A percentile compares a stretch with the other conserved stretches of the same genome.
Evolutionary conservation across 2,888 invertebrate species (phyloP).

Genomic region (Neoascia interrupta): DNA sequence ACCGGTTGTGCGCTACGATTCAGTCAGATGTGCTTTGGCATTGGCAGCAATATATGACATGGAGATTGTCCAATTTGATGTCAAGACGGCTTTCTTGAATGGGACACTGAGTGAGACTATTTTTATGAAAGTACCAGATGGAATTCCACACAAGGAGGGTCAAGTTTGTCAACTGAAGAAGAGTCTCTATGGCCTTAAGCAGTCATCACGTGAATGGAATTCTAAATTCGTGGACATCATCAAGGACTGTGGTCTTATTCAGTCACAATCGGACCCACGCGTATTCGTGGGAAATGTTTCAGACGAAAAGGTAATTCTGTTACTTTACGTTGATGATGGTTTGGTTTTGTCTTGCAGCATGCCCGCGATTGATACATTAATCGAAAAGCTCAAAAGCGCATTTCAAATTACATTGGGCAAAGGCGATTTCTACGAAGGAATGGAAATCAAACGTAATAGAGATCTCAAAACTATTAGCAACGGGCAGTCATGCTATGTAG

Average conservation of each 20-base stretch:
- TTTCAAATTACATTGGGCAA: background rate
- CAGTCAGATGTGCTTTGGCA: no score
- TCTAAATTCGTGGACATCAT: background rate
- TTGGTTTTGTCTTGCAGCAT: slow-evolving; percentile 18
- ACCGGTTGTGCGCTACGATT: slow-evolving; percentile 68
- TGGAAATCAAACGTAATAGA: background rate
- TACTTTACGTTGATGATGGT: slow-evolving; percentile 19
- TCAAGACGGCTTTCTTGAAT: slow-evolving; percentile 13
- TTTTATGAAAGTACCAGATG: slow-evolving; percentile 4
- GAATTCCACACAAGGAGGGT: background rate
- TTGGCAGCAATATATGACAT: slow-evolving; percentile 54
- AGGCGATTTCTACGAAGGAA: slow-evolving; percentile 5
- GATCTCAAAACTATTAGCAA: background rate
- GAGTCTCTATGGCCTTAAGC: slow-evolving; percentile 54
- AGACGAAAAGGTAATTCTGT: slow-evolving; percentile 14
- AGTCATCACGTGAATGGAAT: slow-evolving; percentile 60
- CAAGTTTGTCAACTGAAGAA: slow-evolving; percentile 10
- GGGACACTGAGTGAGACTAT: background rate
- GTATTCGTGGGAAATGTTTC: background rate
- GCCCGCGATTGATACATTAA: background rate
- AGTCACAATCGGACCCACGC: background rate
- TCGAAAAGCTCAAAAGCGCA: no score
- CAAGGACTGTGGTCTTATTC: background rate
- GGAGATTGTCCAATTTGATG: slow-evolving; percentile 60
- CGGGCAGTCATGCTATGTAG: background rate